Evolutionary conservation across 2,797 vertebrate genomes (phyloP), one percentile per base, ranked within the genome.

Genomic region (Eleutherodactylus coqui): DNA sequence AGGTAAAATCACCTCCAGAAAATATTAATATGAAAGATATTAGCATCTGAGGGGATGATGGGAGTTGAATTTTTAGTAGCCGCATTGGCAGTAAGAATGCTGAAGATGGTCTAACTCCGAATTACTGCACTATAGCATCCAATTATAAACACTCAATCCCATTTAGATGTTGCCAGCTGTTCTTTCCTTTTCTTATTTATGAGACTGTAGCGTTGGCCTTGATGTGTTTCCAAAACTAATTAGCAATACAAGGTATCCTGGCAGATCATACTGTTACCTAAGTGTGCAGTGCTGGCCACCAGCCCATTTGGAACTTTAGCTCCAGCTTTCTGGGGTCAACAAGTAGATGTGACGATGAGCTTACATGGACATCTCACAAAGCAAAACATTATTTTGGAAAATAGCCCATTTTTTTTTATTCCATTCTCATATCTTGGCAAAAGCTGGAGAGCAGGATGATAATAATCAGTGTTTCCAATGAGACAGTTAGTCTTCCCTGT

Each of bases 111-210:
- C 79, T 82, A 51, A 21, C 13, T 45, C 62, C 13, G 53, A 51
- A n/a, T 83, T 29, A 72, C 38, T 53, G 45, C 24, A 43, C 41
- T 81, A 19, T 67, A 75, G 75, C 32, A 34, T 84, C 53, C 77
- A 75, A 69, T 80, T 87, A 67, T 47, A 84, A 75, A 64, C 69
- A 84, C 41, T 38, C 82, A 67, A 84, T 87, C 58, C 27, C 62
- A 80, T 84, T 87, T 87, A 58, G 55, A 80, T 87, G 82, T 84
- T 75, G 45, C 86, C 86, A 87, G 82, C 82, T 81, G 86, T 87
- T 80, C 82, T 55, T 80, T 80, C 82, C 82, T 75, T 84, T 55
- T 70, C 55, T 84, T 87, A 87, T 87, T 87, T 87, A 87, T 87
- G 69, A 87, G 77, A 29, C 82, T 47, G 29, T 80, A 75, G 82